Evolutionary conservation across 2,888 invertebrate genomes (phyloP).

Genomic region (Sinodicranocentrus sp.): DNA sequence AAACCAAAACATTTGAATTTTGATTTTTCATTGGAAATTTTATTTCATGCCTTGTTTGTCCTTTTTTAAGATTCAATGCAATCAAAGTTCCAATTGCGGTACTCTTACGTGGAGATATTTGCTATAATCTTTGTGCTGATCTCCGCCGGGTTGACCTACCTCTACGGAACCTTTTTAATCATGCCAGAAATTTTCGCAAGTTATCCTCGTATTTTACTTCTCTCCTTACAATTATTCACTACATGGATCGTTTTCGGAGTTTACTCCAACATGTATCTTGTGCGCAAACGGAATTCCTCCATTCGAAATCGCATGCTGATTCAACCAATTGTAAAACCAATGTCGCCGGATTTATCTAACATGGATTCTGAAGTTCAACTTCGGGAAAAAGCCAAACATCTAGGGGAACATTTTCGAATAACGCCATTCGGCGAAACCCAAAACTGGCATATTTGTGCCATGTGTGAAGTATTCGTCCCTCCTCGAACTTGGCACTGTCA

Average conservation of each 20-base stretch:
- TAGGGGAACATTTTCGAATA: conserved; percentile 71
- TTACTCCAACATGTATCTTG: conserved; percentile 62
- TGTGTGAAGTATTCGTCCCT: conserved; percentile 75
- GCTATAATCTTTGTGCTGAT: conserved; percentile 44
- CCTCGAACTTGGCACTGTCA: conserved; percentile 74
- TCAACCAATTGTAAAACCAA: conserved; percentile 57
- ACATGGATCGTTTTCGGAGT: conserved; percentile 68
- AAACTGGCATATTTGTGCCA: conserved; percentile 75
- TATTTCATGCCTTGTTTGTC: too few species aligned
- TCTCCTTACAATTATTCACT: conserved; percentile 4
- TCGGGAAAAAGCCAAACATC: conserved; percentile 55
- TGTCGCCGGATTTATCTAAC: background rate
- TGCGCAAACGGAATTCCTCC: conserved; percentile 68
- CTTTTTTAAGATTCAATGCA: too few species aligned
- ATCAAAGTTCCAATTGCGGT: too few species aligned
- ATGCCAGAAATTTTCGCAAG: conserved; percentile 57
- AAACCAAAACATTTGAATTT: too few species aligned
- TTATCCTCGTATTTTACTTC: background rate
- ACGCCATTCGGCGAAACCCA: conserved; percentile 69
- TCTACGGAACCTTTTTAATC: conserved; percentile 58
- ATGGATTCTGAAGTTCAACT: conserved; percentile 39
- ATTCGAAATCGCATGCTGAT: conserved; percentile 68
- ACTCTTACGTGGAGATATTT: conserved; percentile 53
- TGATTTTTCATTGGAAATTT: too few species aligned
- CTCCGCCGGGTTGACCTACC: conserved; percentile 43